Base-by-base conservation (phyloP, 1,140 invertebrate genomes). In the Riptortus pedestris region DNA sequence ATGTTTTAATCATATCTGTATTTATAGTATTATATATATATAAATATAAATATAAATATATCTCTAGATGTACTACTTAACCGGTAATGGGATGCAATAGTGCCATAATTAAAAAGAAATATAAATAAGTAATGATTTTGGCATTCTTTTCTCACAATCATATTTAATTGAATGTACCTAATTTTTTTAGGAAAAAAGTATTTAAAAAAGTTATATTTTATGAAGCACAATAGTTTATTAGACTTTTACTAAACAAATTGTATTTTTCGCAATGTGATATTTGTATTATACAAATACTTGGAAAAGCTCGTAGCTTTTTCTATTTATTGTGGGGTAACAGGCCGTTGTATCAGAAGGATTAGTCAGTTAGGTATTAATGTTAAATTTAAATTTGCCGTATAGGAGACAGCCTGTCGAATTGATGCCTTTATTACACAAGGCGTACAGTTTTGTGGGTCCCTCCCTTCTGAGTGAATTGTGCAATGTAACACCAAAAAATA, bases 221-320 rank as follows among this genome's bases (percentile, higher is more conserved):
- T 60, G 57, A 65, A 47, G 38, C 55, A 59, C 63, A 65, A 65
- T 65, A 65, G 52, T 33, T 58, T 51, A 51, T 43, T 60, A 58
- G 55, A 26, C 45, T 55, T 43, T 43, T 65, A 43, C 22, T 28
- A 26, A 65, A 29, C 31, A 59, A 60, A 65, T 65, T 28, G 51
- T 58, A 58, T 57, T 65, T 65, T 65, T 65, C 33, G 63, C 63
- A 60, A 38, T 65, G 63, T 65, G 63, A 65, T 65, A 65, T 65
- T 65, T 65, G 63, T 65, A 65, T 33, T 27, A 58, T 38, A 29
- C 51, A 62, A 62, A 62, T 51, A 62, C 58, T 60, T 60, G 59
- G 38, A 60, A 26, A 60, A 60, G 59, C 59, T 45, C 59, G 51
- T 55, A 38, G 59, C 59, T 60, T 60, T 60, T 60, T 60, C 59